These are phyloP conservation scores for Riparia riparia DNA, from an alignment of 2,113 vertebrate genomes.

Conservation along the genomic window DNA sequence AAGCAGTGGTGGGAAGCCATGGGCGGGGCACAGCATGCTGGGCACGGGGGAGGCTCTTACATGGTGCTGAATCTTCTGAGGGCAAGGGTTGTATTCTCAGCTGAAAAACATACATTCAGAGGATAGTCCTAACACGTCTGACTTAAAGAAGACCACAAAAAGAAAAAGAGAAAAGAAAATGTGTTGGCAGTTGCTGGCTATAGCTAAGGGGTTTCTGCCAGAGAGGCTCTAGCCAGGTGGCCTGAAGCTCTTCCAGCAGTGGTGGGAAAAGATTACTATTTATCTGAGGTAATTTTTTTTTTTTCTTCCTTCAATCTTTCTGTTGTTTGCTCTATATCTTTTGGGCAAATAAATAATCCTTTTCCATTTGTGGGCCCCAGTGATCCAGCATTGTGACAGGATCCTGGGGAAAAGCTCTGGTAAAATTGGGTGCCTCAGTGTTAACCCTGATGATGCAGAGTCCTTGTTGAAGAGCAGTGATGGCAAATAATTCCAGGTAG, in stretches of 20 bases:
- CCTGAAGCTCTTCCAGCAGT: not conserved
- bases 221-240: not conserved
- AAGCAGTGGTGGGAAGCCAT: not conserved
- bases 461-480: not conserved
- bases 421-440: not conserved
- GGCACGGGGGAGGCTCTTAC: fast-evolving
- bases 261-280: fast-evolving
- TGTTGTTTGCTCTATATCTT: not conserved
- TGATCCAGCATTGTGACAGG: not conserved
- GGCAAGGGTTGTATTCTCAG: not conserved
- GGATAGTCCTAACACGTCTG: no score
- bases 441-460: not conserved
- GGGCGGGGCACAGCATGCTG: not conserved
- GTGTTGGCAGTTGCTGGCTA: fast-evolving
- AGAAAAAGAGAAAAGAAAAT: fast-evolving
- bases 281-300: not conserved
- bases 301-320: not conserved
- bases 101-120: not conserved
- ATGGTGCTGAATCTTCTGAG: not conserved
- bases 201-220: not conserved
- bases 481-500: not conserved
- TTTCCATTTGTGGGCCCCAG: not conserved
- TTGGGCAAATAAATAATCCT: not conserved
- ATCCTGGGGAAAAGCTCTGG: not conserved
- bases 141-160: not conserved